phyloP scores from a whole-genome alignment of 2,888 invertebrate species.

The Pycnomerus fuliginosus region DNA sequence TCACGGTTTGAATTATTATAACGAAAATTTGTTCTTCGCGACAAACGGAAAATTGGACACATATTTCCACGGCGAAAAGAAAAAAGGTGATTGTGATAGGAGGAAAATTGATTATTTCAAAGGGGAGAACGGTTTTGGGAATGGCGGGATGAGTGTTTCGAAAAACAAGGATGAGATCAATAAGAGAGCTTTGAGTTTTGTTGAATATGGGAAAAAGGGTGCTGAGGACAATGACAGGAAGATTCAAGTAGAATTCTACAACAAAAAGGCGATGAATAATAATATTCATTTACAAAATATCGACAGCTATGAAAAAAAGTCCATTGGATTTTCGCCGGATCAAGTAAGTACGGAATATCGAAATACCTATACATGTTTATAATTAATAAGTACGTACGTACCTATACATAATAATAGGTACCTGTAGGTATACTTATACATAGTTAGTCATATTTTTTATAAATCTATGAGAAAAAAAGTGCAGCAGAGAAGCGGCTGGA shows the following conservation, averaged over 20 bases:
- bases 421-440: too few relatives aligned
- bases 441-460: too few relatives aligned
- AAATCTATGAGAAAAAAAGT: too few relatives aligned
- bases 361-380: too few relatives aligned
- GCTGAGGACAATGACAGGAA: constrained; percentile 35
- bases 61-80: constrained; percentile 38
- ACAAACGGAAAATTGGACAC: constrained; percentile 42
- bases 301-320: constrained; percentile 49
- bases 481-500: too few relatives aligned
- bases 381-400: too few relatives aligned
- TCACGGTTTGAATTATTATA: constrained; percentile 41
- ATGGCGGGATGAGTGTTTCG: constrained; percentile 9
- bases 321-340: constrained; percentile 50
- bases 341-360: constrained; percentile 62
- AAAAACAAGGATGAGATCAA: constrained; percentile 28
- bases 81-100: constrained; percentile 25
- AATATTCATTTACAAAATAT: constrained; percentile 45
- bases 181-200: constrained; percentile 8
- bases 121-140: constrained; percentile 30
- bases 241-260: constrained; percentile 41
- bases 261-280: constrained; percentile 37
- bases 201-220: constrained; percentile 30
- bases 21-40: constrained; percentile 42
- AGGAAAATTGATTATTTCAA: constrained; percentile 38
- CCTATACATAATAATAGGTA: too few relatives aligned